Base-by-base conservation (phyloP, 2,888 invertebrate genomes). In the Acronicta leporina region DNA sequence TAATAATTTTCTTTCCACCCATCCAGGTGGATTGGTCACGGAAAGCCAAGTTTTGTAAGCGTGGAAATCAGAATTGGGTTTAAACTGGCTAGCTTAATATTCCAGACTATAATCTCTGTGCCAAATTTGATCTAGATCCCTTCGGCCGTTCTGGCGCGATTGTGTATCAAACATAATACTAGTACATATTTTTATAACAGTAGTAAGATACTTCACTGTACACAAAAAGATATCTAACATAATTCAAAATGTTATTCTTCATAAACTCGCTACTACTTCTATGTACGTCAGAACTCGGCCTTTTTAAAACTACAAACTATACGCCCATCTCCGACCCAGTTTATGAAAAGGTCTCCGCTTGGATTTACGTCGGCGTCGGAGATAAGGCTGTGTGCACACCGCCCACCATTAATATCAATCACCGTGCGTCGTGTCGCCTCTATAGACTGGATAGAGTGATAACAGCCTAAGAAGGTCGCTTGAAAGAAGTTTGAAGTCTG, bases 391-490 rank as follows among this genome's bases (percentile, higher is more conserved):
- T 70, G 58, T 73, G 52, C 82, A 84, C 80, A 81, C 75, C 60
- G 63, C 41, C 58, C 45, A 75, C 85, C 89, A 90, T 92, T 91
- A 91, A 91, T 92, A 91, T 92, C 92, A 90, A 92, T 92, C 92
- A 91, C 89, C 77, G 74, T 72, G 78, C 79, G 82, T 80, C 84
- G 80, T 77, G 69, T 70, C 79, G 80, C 49, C 56, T 69, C 61
- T 65, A 69, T 69, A 70, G 52, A 81, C 83, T 84, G 86, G 84
- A 82, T 86, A 79, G 68, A 65, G 77, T 87, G 91, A 91, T 92
- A 91, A 90, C 85, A 78, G 75, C 84, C 86, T 87, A 89, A 83
- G 86, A 74, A 78, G 76, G 80, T 86, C 82, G 82, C 74, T 54
- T 72, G 56, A 75, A 75, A 77, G 73, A 69, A 71, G 68, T 79